Evolutionary conservation across 2,113 vertebrate genomes (phyloP).

Genomic region (Takifugu flavidus): DNA sequence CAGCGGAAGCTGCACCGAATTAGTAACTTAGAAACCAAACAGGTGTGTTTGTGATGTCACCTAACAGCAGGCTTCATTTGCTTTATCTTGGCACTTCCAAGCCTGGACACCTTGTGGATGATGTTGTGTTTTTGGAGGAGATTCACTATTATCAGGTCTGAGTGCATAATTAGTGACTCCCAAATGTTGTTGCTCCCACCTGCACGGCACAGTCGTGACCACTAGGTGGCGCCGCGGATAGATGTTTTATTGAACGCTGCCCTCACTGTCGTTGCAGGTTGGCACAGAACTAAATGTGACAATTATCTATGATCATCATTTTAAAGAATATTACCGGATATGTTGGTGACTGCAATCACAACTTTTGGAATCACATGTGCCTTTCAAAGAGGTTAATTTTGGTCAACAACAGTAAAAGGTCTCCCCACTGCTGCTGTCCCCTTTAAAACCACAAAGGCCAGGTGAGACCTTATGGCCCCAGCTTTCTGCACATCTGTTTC

Average conservation of each 20-base stretch:
- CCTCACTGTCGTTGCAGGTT: slow-evolving; percentile 37
- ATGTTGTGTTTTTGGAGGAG: neutral
- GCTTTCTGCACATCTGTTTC: neutral
- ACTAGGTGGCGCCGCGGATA: slow-evolving; percentile 65
- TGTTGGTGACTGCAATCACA: neutral
- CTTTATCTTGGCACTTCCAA: no score
- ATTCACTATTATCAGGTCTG: neutral
- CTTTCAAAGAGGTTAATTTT: slow-evolving; percentile 28
- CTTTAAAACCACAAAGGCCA: neutral
- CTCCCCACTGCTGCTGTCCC: slow-evolving; percentile 31
- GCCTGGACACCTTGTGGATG: no score
- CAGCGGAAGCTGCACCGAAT: slow-evolving; percentile 15
- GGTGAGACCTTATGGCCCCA: neutral
- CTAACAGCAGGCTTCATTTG: neutral
- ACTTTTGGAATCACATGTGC: neutral
- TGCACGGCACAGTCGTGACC: slow-evolving; percentile 39
- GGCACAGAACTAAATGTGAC: no score
- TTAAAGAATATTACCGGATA: neutral
- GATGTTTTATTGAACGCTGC: slow-evolving; percentile 24
- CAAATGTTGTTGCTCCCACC: slow-evolving; percentile 8
- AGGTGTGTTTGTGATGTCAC: neutral
- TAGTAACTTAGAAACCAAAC: slow-evolving; percentile 4
- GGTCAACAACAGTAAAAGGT: slow-evolving; percentile 24
- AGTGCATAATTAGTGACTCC: slow-evolving; percentile 19
- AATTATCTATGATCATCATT: neutral